phyloP scores from a whole-genome alignment of 1,140 invertebrate genomes.

The Cotesia vestalis region DNA sequence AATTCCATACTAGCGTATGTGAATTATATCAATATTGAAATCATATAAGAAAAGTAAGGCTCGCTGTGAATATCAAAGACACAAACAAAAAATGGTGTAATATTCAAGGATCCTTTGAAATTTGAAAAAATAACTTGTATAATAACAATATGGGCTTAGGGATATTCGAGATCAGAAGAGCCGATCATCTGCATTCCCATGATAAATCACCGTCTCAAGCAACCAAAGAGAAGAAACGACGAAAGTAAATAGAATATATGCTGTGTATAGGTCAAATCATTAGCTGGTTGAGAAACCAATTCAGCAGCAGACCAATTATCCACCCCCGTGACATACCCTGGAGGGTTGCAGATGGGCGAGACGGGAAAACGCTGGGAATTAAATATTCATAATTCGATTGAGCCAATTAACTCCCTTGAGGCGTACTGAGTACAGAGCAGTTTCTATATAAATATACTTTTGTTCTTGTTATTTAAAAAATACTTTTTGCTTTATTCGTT shows the following conservation, averaged over 20 bases:
- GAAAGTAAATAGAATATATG: background rate
- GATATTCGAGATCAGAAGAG: constrained; percentile 20
- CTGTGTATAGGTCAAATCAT: constrained; percentile 15
- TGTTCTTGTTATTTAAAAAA: background rate
- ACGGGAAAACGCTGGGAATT: constrained; percentile 21
- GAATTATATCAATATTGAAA: too few relatives aligned
- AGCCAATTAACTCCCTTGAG: constrained; percentile 36
- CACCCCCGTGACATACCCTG: constrained; percentile 18
- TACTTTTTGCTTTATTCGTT: constrained; percentile 19
- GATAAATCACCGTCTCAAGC: background rate
- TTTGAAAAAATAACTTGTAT: background rate
- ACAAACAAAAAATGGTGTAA: too few relatives aligned
- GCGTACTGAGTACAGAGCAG: constrained; percentile 10
- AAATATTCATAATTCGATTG: constrained; percentile 44
- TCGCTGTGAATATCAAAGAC: background rate
- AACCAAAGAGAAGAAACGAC: background rate
- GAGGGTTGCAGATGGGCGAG: constrained; percentile 20
- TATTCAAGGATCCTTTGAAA: background rate
- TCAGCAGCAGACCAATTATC: constrained; percentile 31
- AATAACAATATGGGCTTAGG: constrained; percentile 7
- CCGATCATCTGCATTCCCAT: constrained; percentile 21
- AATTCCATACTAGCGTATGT: background rate
- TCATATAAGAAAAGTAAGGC: too few relatives aligned
- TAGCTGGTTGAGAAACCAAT: constrained; percentile 23
- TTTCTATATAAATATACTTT: constrained; percentile 11